A percentile compares a stretch with the other conserved stretches of the same genome.
phyloP scores from a whole-genome alignment of 2,797 vertebrate genomes.

The Monodelphis domestica region DNA sequence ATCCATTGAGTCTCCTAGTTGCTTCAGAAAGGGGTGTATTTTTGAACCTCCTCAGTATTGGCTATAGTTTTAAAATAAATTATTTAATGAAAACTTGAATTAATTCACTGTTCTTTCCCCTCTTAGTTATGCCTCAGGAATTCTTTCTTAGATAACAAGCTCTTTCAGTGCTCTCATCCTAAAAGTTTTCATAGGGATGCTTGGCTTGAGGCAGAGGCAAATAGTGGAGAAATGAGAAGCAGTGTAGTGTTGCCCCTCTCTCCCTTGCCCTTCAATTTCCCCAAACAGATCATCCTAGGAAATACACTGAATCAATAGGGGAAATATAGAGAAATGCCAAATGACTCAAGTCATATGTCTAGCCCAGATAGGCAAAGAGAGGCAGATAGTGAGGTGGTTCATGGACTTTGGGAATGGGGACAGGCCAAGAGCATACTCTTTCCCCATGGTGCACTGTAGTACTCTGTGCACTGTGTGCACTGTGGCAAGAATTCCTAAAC shows the following conservation, averaged over 20 bases:
- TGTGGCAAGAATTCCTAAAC: not conserved
- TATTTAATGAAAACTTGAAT: not conserved
- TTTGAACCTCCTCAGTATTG: not conserved
- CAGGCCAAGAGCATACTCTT: not conserved
- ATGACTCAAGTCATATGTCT: not conserved
- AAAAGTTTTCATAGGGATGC: not conserved
- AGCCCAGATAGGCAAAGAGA: not conserved
- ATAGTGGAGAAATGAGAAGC: not conserved
- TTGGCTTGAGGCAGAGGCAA: not conserved
- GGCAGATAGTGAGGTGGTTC: not conserved
- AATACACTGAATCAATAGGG: not conserved
- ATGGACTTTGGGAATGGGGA: not conserved
- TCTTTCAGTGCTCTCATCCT: not conserved
- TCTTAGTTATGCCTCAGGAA: not conserved
- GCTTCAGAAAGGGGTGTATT: not conserved
- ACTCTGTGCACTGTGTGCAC: not conserved
- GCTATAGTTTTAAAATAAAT: not conserved
- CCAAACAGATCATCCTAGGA: not conserved
- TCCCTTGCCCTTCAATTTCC: not conserved
- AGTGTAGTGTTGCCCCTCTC: too few relatives aligned
- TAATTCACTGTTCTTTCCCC: not conserved
- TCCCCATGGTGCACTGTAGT: not conserved
- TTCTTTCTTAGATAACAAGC: not conserved
- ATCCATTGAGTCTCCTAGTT: too few relatives aligned
- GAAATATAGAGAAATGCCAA: not conserved